Evolutionary conservation across 2,797 vertebrate genomes (phyloP).

Genomic region (Schizopygopsis malacanthus): DNA sequence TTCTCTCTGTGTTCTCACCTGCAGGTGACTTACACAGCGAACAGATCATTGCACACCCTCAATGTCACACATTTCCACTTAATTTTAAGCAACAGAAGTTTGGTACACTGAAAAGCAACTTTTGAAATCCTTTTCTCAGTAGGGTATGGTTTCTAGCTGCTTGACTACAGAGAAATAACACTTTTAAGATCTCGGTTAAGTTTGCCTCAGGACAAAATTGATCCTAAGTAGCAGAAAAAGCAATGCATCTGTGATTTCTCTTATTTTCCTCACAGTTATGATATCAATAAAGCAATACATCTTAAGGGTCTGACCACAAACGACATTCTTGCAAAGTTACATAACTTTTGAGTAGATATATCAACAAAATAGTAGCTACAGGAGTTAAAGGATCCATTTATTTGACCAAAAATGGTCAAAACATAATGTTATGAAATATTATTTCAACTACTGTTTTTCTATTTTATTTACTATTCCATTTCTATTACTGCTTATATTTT

Average conservation of each 20-base stretch:
- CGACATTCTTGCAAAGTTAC: constrained; percentile 16
- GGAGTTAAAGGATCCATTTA: no score
- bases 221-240: constrained; percentile 13
- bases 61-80: constrained; percentile 40
- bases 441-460: background rate
- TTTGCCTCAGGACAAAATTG: constrained; percentile 3
- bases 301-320: constrained; percentile 13
- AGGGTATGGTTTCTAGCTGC: background rate
- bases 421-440: no score
- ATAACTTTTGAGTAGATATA: constrained; percentile 39
- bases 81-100: constrained; percentile 29
- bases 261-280: background rate
- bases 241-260: background rate
- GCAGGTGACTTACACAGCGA: constrained; percentile 44
- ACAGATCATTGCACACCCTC: constrained; percentile 49
- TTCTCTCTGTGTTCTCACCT: constrained; percentile 66
- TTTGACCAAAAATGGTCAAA: no score
- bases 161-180: background rate
- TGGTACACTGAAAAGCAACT: background rate
- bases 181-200: background rate
- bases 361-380: constrained; percentile 27
- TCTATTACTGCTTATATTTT: background rate
- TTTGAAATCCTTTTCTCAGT: background rate
- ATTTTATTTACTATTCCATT: background rate
- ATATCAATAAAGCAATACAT: constrained; percentile 17